Percentiles rank a stretch among this genome's conserved stretches.
These are phyloP conservation scores for Lottia gigantea DNA, from an alignment of 2,888 invertebrate genomes.

Conservation along the genomic window DNA sequence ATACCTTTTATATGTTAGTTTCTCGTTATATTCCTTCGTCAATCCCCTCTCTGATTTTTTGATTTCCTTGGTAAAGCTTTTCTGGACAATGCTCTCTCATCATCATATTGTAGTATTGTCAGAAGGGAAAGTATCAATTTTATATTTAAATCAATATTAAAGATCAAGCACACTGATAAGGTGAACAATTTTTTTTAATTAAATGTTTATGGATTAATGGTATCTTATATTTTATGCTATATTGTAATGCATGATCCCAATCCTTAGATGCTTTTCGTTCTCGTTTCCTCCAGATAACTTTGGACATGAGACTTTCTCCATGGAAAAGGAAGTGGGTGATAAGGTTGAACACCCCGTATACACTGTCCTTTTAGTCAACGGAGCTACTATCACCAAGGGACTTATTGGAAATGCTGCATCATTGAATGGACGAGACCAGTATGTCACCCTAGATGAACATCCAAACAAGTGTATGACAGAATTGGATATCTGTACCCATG, in stretches of 20 bases:
- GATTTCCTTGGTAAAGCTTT: too few relatives aligned
- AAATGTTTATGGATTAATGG: too few relatives aligned
- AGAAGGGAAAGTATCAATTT: too few relatives aligned
- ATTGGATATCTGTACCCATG: constrained; percentile 51
- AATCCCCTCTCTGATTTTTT: too few relatives aligned
- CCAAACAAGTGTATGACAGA: constrained; percentile 56
- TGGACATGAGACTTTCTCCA: constrained; percentile 60
- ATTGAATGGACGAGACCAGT: constrained; percentile 53
- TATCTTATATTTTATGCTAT: too few relatives aligned
- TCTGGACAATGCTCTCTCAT: too few relatives aligned
- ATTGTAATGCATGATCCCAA: constrained; percentile 14
- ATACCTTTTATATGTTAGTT: too few relatives aligned
- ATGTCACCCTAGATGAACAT: constrained; percentile 55
- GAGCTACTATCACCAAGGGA: constrained; percentile 52
- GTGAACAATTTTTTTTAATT: too few relatives aligned
- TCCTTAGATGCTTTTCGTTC: constrained; percentile 11
- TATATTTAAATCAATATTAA: too few relatives aligned
- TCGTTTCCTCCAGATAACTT: constrained; percentile 51
- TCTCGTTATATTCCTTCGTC: too few relatives aligned
- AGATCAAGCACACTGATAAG: too few relatives aligned
- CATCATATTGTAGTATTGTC: too few relatives aligned
- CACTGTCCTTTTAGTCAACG: constrained; percentile 55
- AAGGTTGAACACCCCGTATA: constrained; percentile 54
- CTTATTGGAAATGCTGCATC: constrained; percentile 55
- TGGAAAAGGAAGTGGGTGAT: constrained; percentile 56